These are phyloP conservation scores for Hemicentrotus pulcherrimus DNA, from an alignment of 35 echinoderm and acorn worm species.

Conservation along the genomic window DNA sequence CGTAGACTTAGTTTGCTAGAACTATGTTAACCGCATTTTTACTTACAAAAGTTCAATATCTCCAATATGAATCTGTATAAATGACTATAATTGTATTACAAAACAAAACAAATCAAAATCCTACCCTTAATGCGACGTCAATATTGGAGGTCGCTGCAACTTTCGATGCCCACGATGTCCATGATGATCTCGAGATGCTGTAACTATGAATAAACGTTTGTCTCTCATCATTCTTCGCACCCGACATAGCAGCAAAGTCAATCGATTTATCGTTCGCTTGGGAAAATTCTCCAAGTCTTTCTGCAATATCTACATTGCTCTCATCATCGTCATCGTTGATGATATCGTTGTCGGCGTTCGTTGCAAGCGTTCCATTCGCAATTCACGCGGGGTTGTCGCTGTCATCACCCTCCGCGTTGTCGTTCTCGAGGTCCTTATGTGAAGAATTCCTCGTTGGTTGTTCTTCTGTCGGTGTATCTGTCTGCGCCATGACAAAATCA, in stretches of 20 bases:
- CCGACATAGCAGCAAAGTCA: not conserved
- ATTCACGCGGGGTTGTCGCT: not conserved
- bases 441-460: not conserved
- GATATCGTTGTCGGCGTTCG: not conserved
- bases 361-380: not conserved
- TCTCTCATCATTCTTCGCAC: not conserved
- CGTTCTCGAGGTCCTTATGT: not conserved
- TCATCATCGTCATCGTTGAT: not conserved
- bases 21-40: no score
- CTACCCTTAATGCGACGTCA: not conserved
- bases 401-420: not conserved
- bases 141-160: constrained; percentile 1
- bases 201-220: constrained; percentile 10
- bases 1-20: no score
- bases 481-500: not conserved
- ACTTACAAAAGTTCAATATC: no score
- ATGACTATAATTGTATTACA: no score
- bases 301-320: not conserved
- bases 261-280: not conserved
- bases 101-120: no score
- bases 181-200: not conserved
- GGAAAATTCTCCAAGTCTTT: not conserved
- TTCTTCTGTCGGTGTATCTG: not conserved
- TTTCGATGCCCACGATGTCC: constrained; percentile 15
- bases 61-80: no score